A percentile compares a stretch with the other conserved stretches of the same genome.
Evolutionary conservation across 2,888 invertebrate genomes (phyloP).

Genomic region (Deroplatys truncata): DNA sequence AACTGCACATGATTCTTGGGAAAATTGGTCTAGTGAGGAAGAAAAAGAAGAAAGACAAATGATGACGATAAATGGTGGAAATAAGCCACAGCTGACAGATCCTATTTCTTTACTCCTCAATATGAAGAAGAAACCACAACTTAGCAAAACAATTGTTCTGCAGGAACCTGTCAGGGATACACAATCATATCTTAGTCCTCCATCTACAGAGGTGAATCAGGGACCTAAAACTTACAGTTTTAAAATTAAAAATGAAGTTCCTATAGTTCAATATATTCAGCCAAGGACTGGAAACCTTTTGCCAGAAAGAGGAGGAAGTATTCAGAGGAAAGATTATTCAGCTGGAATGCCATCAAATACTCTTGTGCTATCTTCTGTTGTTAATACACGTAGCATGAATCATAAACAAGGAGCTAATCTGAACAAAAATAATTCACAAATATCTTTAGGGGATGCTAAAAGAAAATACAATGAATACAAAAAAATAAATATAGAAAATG

Average conservation of each 20-base stretch:
- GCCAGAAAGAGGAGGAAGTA: not conserved
- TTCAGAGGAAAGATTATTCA: not conserved
- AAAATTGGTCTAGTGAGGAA: not conserved
- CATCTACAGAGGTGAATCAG: not conserved
- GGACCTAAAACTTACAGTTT: not conserved
- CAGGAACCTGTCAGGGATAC: not conserved
- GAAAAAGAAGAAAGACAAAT: not conserved
- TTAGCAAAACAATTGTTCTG: not conserved
- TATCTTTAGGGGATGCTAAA: too few species aligned
- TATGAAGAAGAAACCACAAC: not conserved
- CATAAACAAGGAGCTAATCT: not conserved
- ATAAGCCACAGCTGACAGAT: not conserved
- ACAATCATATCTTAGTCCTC: not conserved
- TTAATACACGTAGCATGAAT: not conserved
- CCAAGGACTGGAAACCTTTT: not conserved
- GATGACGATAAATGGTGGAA: not conserved
- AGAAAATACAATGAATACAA: not conserved
- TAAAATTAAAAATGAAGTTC: not conserved
- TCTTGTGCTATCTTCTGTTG: not conserved
- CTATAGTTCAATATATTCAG: not conserved
- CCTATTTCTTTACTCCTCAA: not conserved
- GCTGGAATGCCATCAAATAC: not conserved
- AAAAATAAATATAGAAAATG: not conserved
- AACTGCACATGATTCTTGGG: not conserved
- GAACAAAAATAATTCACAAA: not conserved